Evolutionary conservation across 2,113 vertebrate genomes (phyloP).

Genomic region (Sapayoa aenigma): DNA sequence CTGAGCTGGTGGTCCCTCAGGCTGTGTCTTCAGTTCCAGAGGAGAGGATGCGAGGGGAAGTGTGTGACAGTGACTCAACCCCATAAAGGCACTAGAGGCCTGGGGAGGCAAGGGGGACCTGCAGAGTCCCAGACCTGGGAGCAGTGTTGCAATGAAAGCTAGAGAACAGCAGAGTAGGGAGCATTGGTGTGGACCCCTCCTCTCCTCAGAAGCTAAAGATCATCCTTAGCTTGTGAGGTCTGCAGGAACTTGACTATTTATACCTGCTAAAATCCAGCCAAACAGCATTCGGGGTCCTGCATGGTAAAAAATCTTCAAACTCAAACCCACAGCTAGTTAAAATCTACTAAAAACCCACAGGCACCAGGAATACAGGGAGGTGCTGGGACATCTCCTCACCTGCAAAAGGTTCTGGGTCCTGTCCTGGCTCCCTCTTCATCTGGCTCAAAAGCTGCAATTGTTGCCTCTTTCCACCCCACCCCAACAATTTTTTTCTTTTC

Average conservation of each 20-base stretch:
- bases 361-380: not conserved
- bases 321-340: not conserved
- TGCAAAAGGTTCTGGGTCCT: not conserved
- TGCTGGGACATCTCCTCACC: not conserved
- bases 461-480: not conserved
- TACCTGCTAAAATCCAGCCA: not conserved
- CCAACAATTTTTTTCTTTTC: not conserved
- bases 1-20: not conserved
- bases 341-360: not conserved
- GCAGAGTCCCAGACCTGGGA: not conserved
- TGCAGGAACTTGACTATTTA: not conserved
- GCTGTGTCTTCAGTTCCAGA: not conserved
- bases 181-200: not conserved
- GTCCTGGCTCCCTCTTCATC: not conserved
- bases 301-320: fast-evolving
- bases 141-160: not conserved
- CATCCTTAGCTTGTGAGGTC: fast-evolving
- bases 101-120: not conserved
- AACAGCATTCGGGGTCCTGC: not conserved
- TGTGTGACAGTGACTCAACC: not conserved
- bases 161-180: not conserved
- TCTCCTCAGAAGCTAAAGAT: not conserved
- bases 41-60: not conserved
- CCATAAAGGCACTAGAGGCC: not conserved
- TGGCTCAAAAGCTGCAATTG: not conserved